A percentile compares a stretch with the other conserved stretches of the same genome.
Conservation (phyloP, 2,113 vertebrate species). For the Myotis yumanensis region DNA sequence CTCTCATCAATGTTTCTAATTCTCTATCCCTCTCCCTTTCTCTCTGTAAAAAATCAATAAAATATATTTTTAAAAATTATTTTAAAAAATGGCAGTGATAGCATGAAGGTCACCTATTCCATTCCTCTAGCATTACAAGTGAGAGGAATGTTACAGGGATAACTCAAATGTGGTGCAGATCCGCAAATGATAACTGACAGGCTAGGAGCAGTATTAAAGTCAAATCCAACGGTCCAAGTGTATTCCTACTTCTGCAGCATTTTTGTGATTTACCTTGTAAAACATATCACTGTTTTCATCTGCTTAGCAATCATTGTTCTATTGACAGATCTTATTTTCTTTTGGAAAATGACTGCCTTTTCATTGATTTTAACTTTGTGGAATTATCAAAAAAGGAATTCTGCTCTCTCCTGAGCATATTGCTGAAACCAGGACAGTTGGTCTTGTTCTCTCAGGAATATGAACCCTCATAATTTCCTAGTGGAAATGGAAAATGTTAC, state of each 20-base stretch:
- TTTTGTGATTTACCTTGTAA: background rate
- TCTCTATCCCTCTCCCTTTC: no score
- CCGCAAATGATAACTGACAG: background rate
- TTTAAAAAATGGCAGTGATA: background rate
- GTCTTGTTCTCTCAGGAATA: background rate
- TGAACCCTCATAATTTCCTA: background rate
- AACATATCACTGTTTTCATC: background rate
- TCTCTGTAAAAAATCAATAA: no score
- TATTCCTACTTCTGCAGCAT: background rate
- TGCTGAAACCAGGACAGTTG: background rate
- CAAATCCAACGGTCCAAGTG: background rate
- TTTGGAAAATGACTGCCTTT: background rate
- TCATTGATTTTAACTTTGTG: background rate
- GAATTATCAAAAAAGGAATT: background rate
- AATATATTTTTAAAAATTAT: no score
- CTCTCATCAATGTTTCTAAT: no score
- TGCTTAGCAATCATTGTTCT: background rate
- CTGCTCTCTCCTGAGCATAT: background rate
- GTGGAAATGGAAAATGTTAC: background rate
- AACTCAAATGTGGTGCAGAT: background rate
- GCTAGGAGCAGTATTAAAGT: background rate
- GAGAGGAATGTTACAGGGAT: background rate
- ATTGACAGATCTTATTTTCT: background rate
- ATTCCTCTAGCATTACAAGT: background rate
- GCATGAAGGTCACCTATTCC: background rate